phyloP scores from a whole-genome alignment of 35 echinoderm and acorn worm genomes.

The Amphiura filiformis region DNA sequence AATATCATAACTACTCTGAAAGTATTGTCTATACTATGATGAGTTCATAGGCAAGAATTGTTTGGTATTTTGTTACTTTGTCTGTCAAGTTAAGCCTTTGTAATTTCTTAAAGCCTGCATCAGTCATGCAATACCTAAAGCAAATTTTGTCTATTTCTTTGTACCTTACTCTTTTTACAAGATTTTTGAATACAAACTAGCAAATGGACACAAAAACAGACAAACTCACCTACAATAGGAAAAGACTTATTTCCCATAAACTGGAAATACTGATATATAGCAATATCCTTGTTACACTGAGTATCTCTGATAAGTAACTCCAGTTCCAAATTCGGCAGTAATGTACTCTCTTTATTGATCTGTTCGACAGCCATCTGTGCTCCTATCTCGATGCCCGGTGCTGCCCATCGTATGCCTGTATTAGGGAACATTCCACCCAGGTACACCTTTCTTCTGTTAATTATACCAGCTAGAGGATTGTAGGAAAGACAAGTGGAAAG shows the following conservation, averaged over 20 bases:
- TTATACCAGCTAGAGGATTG: not conserved
- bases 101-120: too few relatives aligned
- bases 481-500: too few relatives aligned
- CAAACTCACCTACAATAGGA: conserved; percentile 24
- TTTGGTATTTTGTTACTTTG: too few relatives aligned
- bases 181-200: too few relatives aligned
- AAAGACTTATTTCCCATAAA: not conserved
- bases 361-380: conserved; percentile 18
- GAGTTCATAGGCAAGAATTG: too few relatives aligned
- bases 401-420: not conserved
- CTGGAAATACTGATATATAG: not conserved
- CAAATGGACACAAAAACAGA: too few relatives aligned
- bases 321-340: not conserved
- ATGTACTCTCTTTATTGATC: not conserved
- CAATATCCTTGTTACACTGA: conserved; percentile 11
- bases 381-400: conserved; percentile 22
- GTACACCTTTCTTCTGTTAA: conserved; percentile 19
- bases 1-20: too few relatives aligned
- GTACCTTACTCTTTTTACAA: too few relatives aligned
- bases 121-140: too few relatives aligned
- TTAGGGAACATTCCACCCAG: conserved; percentile 24
- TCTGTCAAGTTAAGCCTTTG: too few relatives aligned
- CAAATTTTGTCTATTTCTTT: too few relatives aligned
- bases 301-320: conserved; percentile 14
- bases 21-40: too few relatives aligned